Conservation (phyloP, 2,113 vertebrate species). For the Athene cunicularia region DNA sequence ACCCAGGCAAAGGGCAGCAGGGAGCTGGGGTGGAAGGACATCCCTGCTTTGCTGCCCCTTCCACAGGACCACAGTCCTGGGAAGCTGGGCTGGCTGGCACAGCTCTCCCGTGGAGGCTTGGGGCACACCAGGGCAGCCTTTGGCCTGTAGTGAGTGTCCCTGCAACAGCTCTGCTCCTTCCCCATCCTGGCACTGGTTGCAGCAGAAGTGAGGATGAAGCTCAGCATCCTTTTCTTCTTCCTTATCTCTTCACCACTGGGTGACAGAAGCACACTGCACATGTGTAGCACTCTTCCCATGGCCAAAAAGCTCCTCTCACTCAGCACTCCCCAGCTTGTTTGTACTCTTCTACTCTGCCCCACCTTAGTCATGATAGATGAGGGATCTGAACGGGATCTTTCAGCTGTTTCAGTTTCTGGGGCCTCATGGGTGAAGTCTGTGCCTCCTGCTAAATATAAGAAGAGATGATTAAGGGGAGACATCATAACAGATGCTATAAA, state of each 20-base stretch:
- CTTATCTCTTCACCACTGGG: background rate
- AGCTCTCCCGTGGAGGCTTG: fast-evolving
- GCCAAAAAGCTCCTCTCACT: background rate
- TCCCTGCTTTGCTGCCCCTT: background rate
- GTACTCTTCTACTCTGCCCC: background rate
- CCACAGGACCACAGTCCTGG: background rate
- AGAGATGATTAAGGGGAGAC: background rate
- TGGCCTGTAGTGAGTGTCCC: background rate
- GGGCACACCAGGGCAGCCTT: fast-evolving
- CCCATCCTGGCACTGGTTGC: background rate
- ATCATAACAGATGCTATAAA: background rate
- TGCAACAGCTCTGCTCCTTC: background rate
- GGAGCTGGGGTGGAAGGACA: background rate
- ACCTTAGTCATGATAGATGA: background rate
- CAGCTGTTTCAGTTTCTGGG: background rate
- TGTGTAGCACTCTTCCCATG: fast-evolving
- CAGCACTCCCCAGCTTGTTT: background rate
- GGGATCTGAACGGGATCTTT: background rate
- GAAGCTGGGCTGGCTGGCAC: background rate
- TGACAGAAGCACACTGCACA: fast-evolving
- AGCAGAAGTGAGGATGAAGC: background rate
- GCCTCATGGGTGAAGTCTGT: background rate
- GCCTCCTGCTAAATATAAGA: background rate
- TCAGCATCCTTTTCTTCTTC: background rate
- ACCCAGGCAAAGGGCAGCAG: background rate